Evolutionary conservation across 2,113 vertebrate species (phyloP).

Genomic region (Gymnogyps californianus): DNA sequence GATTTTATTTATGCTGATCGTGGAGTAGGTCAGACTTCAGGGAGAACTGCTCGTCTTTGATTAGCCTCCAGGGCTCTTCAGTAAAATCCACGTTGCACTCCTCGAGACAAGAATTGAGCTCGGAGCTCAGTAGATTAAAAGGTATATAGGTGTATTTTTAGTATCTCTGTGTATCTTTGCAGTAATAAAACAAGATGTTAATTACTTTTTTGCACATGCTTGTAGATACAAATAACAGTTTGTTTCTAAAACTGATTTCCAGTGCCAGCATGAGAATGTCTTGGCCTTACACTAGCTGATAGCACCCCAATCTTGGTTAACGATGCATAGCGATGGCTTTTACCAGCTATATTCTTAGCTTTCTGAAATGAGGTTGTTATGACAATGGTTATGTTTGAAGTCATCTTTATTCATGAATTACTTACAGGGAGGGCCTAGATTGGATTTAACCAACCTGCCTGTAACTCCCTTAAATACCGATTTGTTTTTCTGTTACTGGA

Average conservation of each 20-base stretch:
- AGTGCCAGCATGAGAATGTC: background rate
- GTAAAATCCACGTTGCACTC: fast-evolving
- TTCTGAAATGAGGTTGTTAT: background rate
- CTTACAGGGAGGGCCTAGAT: background rate
- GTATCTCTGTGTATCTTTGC: background rate
- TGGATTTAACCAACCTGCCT: background rate
- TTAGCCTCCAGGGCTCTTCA: too few species aligned
- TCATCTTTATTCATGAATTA: background rate
- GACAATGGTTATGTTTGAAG: background rate
- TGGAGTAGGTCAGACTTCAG: background rate
- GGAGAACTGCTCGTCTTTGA: background rate
- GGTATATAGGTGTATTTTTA: background rate
- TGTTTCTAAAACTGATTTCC: background rate
- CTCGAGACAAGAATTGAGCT: background rate
- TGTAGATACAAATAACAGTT: background rate
- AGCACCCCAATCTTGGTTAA: background rate
- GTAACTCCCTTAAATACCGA: background rate
- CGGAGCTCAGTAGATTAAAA: background rate
- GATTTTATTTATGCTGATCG: background rate
- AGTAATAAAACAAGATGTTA: background rate
- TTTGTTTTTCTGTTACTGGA: background rate
- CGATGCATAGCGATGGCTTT: fast-evolving
- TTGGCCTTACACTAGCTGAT: fast-evolving
- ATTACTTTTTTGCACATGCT: background rate
- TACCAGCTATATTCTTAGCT: background rate